Evolutionary conservation across 1,140 invertebrate genomes (phyloP).

Genomic region (Polypedilum vanderplanki): DNA sequence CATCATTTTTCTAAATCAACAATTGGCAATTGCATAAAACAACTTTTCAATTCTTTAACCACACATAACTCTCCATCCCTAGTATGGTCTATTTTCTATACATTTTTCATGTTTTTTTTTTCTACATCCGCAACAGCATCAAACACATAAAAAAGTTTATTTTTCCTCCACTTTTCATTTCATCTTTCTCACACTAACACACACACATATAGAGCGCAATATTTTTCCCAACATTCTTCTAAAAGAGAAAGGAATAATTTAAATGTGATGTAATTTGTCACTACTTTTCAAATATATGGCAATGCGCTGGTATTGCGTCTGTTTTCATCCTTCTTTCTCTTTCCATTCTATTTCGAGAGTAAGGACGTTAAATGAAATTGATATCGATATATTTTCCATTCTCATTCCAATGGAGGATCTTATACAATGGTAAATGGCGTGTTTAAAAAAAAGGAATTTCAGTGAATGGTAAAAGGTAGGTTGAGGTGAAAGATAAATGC

Average conservation of each 20-base stretch:
- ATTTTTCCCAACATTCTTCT: background rate
- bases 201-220: background rate
- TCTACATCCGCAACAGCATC: background rate
- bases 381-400: conserved; percentile 20
- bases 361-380: conserved; percentile 27
- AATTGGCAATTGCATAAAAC: too few species aligned
- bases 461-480: background rate
- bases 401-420: background rate
- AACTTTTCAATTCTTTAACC: too few species aligned
- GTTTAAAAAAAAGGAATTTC: background rate
- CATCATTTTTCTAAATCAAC: too few species aligned
- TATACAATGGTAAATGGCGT: background rate
- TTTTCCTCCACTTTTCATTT: background rate
- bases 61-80: too few species aligned
- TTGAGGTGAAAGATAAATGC: background rate
- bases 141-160: background rate
- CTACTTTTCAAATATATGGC: background rate
- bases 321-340: background rate
- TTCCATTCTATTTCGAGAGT: background rate
- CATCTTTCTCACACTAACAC: background rate
- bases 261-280: conserved; percentile 27
- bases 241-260: conserved; percentile 9
- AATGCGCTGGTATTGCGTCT: background rate
- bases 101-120: background rate
- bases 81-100: too few species aligned